Base-by-base conservation (phyloP, 1,140 invertebrate species). In the Lepidurus couesii region DNA sequence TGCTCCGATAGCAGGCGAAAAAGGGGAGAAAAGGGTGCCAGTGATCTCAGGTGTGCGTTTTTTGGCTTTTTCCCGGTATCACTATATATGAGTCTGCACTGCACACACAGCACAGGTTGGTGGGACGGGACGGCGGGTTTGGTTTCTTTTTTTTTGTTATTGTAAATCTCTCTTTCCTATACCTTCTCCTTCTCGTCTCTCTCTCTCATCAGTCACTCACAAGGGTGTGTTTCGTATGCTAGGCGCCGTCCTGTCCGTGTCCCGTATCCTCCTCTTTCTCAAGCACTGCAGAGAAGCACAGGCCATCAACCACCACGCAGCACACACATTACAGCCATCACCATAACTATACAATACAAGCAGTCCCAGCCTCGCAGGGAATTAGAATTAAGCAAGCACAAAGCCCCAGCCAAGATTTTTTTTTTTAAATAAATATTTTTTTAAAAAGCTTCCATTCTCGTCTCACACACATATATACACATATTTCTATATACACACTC, bases 181-280 rank as follows among this genome's bases (percentile, higher is more conserved):
- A 65, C 53, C 53, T 65, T 65, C 53, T 65, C 53, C 21, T 7
- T 65, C 53, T 65, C 53, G 8, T 65, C 53, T 65, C 53, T n/a
- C 53, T 65, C 53, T 65, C 53, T 65, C 53, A 65, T 65, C 53
- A 65, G 53, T 65, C 53, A 65, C 53, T 65, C 53, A 65, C 53
- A 65, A 34, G 53, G 53, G 53, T 65, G 53, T 65, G 53, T 65
- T 65, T 65, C 53, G 53, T 65, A 65, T 65, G 53, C 53, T 13
- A 65, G 53, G 53, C 53, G 53, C 53, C 53, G 53, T 65, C 53
- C 53, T 65, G 53, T 65, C 53, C 53, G 53, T 65, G 53, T 65
- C 53, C 53, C 53, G 53, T 65, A 65, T 65, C 13, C 53, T 65
- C 53, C 13, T 65, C 6, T 47, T 47, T 16, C 45, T 2, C 45